Conservation (phyloP, 2,113 vertebrate species). For the Cathartes aura region DNA sequence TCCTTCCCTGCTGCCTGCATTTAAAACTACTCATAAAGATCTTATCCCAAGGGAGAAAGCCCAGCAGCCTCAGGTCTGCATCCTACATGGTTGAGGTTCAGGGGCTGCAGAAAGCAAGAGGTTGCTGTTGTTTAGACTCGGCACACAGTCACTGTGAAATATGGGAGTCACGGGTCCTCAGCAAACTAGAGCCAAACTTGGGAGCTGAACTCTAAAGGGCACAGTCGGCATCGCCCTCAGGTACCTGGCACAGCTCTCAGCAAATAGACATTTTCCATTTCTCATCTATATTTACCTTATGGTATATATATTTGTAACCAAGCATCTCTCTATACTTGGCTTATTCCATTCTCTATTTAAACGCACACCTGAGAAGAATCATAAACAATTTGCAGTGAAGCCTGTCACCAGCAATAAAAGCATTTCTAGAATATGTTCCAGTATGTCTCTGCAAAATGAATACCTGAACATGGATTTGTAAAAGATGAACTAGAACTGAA, state of each 20-base stretch:
- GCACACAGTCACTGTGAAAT: background rate
- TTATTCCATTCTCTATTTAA: background rate
- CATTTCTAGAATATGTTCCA: background rate
- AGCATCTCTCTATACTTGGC: background rate
- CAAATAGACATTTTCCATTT: background rate
- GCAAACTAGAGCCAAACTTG: background rate
- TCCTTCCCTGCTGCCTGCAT: background rate
- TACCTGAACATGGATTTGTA: background rate
- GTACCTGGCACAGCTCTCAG: background rate
- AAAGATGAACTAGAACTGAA: background rate
- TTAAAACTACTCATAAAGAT: background rate
- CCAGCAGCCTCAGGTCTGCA: background rate
- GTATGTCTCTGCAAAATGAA: background rate
- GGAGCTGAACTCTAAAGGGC: background rate
- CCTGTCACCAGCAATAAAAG: background rate
- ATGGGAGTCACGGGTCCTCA: background rate
- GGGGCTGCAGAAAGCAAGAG: background rate
- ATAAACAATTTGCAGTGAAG: background rate
- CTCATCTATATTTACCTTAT: background rate
- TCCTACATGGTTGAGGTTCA: background rate
- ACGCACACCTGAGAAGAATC: background rate
- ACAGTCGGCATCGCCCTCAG: background rate
- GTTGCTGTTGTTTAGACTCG: background rate
- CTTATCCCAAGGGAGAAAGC: background rate
- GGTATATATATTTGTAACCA: background rate